phyloP scores from a whole-genome alignment of 2,113 vertebrate genomes.

The Hyperopisus bebe region DNA sequence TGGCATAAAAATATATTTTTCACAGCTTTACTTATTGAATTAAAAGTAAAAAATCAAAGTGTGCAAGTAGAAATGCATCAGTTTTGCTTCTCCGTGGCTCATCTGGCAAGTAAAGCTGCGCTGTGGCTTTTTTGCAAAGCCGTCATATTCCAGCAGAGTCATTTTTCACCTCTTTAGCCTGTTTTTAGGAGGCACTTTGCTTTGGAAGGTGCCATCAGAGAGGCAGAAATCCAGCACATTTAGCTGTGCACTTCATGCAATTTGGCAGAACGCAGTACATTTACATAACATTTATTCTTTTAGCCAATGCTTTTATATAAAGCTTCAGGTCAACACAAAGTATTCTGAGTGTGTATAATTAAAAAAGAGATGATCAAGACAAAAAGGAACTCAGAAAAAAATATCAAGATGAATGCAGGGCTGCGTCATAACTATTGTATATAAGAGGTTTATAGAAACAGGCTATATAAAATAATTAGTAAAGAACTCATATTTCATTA shows the following conservation, averaged over 20 bases:
- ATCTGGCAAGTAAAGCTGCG: neutral
- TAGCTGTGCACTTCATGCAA: neutral
- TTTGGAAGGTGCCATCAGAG: neutral
- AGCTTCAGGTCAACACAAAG: neutral
- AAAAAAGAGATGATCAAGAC: neutral
- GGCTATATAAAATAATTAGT: neutral
- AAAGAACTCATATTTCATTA: neutral
- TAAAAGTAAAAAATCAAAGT: neutral
- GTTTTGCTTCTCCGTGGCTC: neutral
- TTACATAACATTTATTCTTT: neutral
- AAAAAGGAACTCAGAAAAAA: neutral
- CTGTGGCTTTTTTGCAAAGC: neutral
- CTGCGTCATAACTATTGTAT: neutral
- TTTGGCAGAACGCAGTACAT: neutral
- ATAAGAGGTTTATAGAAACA: neutral
- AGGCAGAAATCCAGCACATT: neutral
- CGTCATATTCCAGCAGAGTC: neutral
- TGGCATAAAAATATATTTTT: neutral
- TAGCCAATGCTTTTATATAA: neutral
- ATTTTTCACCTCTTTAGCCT: neutral
- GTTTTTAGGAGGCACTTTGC: neutral
- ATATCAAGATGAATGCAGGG: neutral
- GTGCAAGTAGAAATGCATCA: neutral
- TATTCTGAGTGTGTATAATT: neutral
- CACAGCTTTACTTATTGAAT: neutral